phyloP scores from a whole-genome alignment of 2,888 invertebrate species.

The Perizoma flavofasciatum region DNA sequence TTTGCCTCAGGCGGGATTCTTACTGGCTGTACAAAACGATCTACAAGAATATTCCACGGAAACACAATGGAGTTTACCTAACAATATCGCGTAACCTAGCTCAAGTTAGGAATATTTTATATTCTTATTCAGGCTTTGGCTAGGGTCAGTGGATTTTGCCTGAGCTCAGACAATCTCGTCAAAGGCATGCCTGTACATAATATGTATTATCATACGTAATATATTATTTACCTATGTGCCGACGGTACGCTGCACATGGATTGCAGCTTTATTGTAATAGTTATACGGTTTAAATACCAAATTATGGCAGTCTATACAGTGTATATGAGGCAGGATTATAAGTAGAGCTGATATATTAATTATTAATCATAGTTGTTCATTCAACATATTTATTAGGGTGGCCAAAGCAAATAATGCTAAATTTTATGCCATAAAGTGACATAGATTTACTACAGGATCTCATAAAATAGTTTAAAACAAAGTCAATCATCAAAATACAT shows the following conservation, averaged over 20 bases:
- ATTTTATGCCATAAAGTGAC: no score
- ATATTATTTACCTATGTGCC: background rate
- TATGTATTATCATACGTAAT: slow-evolving; percentile 2
- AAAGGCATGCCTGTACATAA: slow-evolving; percentile 20
- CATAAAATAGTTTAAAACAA: no score
- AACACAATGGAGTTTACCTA: slow-evolving; percentile 15
- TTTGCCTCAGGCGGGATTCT: no score
- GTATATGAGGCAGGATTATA: background rate
- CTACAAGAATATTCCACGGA: slow-evolving; percentile 8
- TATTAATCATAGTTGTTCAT: background rate
- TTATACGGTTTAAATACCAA: background rate
- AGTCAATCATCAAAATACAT: no score
- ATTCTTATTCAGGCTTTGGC: slow-evolving; percentile 25
- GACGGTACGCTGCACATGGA: background rate
- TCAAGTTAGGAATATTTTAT: slow-evolving; percentile 27
- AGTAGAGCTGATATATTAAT: background rate
- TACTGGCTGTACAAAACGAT: slow-evolving; percentile 1
- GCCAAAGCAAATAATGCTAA: no score
- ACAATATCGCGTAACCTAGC: slow-evolving; percentile 25
- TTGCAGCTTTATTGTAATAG: background rate
- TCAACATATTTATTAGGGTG: background rate
- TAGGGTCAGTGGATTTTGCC: slow-evolving; percentile 33
- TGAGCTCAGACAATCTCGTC: slow-evolving; percentile 34
- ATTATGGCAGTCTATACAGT: background rate
- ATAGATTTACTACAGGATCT: no score